Base-by-base conservation (phyloP, 2,797 vertebrate genomes). In the Rhyacichthys aspro region DNA sequence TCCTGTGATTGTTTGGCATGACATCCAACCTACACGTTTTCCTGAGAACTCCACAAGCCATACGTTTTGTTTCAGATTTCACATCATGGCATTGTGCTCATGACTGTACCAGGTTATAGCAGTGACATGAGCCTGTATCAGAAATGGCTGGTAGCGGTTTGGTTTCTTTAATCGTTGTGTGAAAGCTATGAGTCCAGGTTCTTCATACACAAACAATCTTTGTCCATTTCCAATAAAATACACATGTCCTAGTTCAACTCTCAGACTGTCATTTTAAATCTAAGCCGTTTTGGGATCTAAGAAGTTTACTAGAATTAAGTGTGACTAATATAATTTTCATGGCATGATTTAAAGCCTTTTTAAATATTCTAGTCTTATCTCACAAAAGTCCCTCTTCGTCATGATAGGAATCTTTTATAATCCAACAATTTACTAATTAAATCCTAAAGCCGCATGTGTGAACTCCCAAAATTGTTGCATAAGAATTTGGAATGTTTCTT, bases 191-290 rank as follows among this genome's bases (percentile, higher is more conserved):
- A 54, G 53, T 76, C 75, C 74, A n/a, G n/a, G n/a, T n/a, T n/a
- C n/a, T n/a, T n/a, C n/a, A n/a, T n/a, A n/a, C n/a, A n/a, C n/a
- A n/a, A n/a, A n/a, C n/a, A n/a, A n/a, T 70, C 47, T 86, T 73
- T 53, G 69, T 84, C 88, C 76, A 89, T 91, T 90, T 86, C 74
- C 56, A 81, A 53, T 11, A 50, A 88, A 78, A 86, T 79, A 80
- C 82, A 88, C 82, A 83, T 87, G 90, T 87, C 43, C 81, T 88
- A 88, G 87, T 90, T 89, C 90, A 78, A 86, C 87, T 87, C 81
- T 88, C 63, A 88, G 65, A 79, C 84, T 89, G 79, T 89, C 87
- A 85, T 82, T 59, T 47, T 60, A 86, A 86, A 88, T 90, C 83
- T 86, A 88, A 87, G 70, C 86, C 68, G 68, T 71, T 75, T 59